Conservation (phyloP, 2,888 invertebrate species). For the Saturnia japonica region DNA sequence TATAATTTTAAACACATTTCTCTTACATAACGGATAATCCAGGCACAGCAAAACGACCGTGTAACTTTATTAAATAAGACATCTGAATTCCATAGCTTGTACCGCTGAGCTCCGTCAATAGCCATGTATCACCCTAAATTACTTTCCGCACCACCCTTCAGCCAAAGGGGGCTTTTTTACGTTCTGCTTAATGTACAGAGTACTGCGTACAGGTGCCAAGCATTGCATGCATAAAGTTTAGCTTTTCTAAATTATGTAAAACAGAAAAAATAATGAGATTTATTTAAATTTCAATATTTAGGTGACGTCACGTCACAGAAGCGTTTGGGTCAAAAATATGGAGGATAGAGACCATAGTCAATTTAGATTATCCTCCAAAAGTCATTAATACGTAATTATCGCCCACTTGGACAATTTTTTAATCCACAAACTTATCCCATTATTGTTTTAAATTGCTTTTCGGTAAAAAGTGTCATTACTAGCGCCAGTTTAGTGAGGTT, state of each 20-base stretch:
- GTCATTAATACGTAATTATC: no score
- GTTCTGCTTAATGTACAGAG: conserved; percentile 30
- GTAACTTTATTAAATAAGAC: neutral
- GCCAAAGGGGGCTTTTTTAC: conserved; percentile 48
- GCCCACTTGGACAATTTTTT: no score
- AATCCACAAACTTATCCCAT: no score
- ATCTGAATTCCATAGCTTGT: conserved; percentile 15
- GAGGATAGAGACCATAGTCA: no score
- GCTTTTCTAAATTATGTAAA: conserved; percentile 8
- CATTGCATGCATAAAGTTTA: conserved; percentile 37
- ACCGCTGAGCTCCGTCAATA: conserved; percentile 44
- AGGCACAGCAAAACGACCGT: neutral
- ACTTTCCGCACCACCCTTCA: conserved; percentile 58
- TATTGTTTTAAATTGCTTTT: no score
- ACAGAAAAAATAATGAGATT: neutral
- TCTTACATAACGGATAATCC: neutral
- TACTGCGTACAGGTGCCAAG: conserved; percentile 51
- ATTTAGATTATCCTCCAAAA: no score
- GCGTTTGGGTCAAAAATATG: neutral
- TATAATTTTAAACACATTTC: no score
- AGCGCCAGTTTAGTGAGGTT: no score
- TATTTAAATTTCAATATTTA: neutral
- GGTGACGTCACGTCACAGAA: no score
- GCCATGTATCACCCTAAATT: conserved; percentile 71
- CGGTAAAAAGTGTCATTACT: no score